Evolutionary conservation across 35 echinoderm and acorn worm species (phyloP).

Genomic region (Heliocidaris tuberculata): DNA sequence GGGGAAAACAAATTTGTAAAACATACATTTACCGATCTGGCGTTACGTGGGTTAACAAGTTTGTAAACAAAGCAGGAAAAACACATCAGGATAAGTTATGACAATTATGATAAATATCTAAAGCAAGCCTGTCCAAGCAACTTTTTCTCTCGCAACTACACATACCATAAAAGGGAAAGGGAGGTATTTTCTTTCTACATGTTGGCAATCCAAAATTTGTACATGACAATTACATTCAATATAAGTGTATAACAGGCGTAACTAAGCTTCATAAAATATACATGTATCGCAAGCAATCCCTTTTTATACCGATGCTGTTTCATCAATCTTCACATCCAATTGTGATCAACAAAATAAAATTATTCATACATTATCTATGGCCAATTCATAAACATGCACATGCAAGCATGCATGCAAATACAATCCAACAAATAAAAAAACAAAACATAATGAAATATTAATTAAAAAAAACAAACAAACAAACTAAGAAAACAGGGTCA

Average conservation of each 20-base stretch:
- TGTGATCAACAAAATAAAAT: background rate
- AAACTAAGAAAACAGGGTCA: too few relatives aligned
- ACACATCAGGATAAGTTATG: background rate
- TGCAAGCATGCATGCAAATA: background rate
- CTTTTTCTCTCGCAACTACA: background rate
- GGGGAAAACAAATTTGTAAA: background rate
- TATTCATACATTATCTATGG: background rate
- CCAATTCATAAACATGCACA: background rate
- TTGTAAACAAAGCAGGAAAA: background rate
- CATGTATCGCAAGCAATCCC: background rate
- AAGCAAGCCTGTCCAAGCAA: background rate
- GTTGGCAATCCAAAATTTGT: background rate
- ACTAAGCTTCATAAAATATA: too few relatives aligned
- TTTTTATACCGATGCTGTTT: background rate
- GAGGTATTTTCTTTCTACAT: background rate
- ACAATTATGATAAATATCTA: background rate
- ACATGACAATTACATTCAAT: too few relatives aligned
- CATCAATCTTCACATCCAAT: background rate
- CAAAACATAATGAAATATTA: background rate
- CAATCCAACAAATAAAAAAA: background rate
- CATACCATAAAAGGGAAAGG: background rate
- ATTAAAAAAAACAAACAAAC: too few relatives aligned
- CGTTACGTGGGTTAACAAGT: background rate
- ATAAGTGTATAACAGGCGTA: too few relatives aligned
- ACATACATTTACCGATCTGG: background rate